Evolutionary conservation across 1,140 invertebrate genomes (phyloP), one percentile per base, ranked within the genome.

Genomic region (Papilio helenus): DNA sequence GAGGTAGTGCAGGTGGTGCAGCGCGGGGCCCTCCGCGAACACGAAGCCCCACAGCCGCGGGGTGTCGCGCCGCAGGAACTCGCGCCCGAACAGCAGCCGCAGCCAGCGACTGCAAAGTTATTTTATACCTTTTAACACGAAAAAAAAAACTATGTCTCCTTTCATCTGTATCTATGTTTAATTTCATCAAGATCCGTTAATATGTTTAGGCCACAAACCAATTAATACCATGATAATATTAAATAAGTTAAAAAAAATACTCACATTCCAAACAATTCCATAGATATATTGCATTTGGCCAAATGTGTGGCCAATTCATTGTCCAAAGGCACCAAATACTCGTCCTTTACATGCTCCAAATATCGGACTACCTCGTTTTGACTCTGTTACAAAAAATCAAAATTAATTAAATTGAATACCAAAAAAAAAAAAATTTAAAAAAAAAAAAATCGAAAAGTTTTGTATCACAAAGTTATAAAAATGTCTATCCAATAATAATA

Each of bases 221-320:
- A n/a, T n/a, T n/a, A n/a, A n/a, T n/a, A n/a, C n/a, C n/a, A n/a
- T n/a, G n/a, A n/a, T n/a, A n/a, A n/a, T n/a, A n/a, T n/a, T n/a
- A n/a, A n/a, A n/a, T n/a, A n/a, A n/a, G n/a, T n/a, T n/a, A n/a
- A n/a, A n/a, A n/a, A n/a, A 34, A 68, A 74, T 79, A 95, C 97
- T 95, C 91, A 97, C 97, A 98, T 98, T 82, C 97, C 97, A 93
- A 97, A 98, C 39, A 98, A 95, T 86, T 97, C 97, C 86, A 97
- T 95, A 46, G 97, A 96, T 83, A 98, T 97, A 83, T 97, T 96
- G 84, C 97, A 94, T 79, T 95, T 93, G 26, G 95, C 93, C 14
- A 98, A 93, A 95, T 97, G 97, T 77, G 95, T 87, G 72, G 96
- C 96, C 51, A 98, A 91, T 80, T 97, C 95, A 4, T 94, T 89